Evolutionary conservation across 2,113 vertebrate species (phyloP).

Genomic region (Pedionomus torquatus): DNA sequence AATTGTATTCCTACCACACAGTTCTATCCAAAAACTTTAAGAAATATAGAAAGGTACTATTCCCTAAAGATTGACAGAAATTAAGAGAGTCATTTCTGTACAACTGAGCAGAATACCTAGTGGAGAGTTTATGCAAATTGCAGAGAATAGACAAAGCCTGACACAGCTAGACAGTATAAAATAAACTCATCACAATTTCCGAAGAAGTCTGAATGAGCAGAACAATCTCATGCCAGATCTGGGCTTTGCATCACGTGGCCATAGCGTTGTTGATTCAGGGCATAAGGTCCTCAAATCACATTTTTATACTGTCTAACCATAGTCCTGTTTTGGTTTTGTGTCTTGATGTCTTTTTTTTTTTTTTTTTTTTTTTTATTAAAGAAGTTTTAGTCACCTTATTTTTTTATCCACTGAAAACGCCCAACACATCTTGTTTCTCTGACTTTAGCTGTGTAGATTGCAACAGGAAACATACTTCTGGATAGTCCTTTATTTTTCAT

Average conservation of each 20-base stretch:
- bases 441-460: neutral
- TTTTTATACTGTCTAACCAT: neutral
- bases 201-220: neutral
- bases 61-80: neutral
- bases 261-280: neutral
- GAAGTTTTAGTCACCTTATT: neutral
- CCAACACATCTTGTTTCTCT: neutral
- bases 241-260: rapidly evolving
- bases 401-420: neutral
- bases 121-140: neutral
- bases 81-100: neutral
- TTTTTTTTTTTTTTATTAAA: neutral
- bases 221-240: neutral
- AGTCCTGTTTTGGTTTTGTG: neutral
- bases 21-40: neutral
- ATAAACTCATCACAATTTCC: neutral
- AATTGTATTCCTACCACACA: neutral
- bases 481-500: neutral
- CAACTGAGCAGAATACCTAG: neutral
- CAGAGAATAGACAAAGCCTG: neutral
- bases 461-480: neutral
- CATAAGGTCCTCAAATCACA: neutral
- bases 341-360: neutral
- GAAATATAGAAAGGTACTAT: neutral
- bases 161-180: neutral